Evolutionary conservation across 2,797 vertebrate species (phyloP).

Genomic region (Trichosurus vulpecula): DNA sequence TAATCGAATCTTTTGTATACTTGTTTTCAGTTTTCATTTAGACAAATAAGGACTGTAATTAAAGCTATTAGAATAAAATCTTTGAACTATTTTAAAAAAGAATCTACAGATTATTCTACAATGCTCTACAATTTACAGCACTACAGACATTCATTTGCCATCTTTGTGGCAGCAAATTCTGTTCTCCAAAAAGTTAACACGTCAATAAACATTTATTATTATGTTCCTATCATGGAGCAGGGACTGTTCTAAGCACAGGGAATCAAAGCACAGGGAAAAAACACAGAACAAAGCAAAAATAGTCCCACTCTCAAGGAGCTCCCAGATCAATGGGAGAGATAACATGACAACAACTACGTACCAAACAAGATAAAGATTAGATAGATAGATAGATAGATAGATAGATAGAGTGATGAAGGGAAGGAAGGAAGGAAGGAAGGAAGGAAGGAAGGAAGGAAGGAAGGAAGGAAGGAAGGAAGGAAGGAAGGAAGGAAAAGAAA

Average conservation of each 20-base stretch:
- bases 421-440: too few species aligned
- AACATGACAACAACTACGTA: neutral
- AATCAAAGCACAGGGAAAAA: neutral
- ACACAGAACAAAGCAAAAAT: neutral
- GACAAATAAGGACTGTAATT: too few species aligned
- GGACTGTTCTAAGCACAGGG: neutral
- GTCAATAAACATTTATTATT: neutral
- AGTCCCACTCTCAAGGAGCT: neutral
- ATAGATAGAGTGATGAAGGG: too few species aligned
- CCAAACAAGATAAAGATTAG: neutral
- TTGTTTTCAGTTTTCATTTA: too few species aligned
- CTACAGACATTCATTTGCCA: neutral
- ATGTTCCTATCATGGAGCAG: neutral
- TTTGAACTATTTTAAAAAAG: too few species aligned
- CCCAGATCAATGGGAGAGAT: neutral
- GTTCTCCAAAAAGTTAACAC: neutral
- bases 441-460: too few species aligned
- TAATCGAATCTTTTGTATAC: conserved; percentile 77
- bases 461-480: too few species aligned
- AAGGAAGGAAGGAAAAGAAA: neutral
- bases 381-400: too few species aligned
- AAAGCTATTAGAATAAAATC: too few species aligned
- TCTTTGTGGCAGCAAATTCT: neutral
- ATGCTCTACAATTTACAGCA: too few species aligned
- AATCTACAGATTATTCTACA: neutral